Evolutionary conservation across 1,140 invertebrate genomes (phyloP), one percentile per base, ranked within the genome.

Genomic region (Acromyrmex charruanus): DNA sequence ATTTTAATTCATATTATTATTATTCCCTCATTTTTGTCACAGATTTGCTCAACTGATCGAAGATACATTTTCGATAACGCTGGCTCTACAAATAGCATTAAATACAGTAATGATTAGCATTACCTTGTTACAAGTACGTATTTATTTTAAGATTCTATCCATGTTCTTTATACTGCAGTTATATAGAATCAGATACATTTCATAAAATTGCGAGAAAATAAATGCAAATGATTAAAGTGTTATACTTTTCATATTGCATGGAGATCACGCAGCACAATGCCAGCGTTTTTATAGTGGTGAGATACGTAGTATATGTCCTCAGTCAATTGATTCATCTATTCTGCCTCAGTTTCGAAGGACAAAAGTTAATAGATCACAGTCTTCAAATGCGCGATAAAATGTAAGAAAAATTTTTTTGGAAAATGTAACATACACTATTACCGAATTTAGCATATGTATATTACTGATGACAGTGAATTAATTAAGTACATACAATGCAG

Each of bases 361-460:
- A 92, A 21, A 87, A 75, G n/a, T 51, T 92, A 5, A 91, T 91
- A 39, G 87, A 88, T 49, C 86, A 92, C 31, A 92, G 89, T 86
- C 55, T 77, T 51, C 28, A 53, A 63, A 59, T 82, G 3, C 75
- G 66, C 49, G 28, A 66, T 18, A 71, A 75, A 25, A 79, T 86
- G 89, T 91, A 53, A 88, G 89, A 53, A 16, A 51, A 51, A 51
- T 16, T 51, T 51, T 9, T 44, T 44, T 44, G 39, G 0, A 18
- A 18, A 16, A 18, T 12, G 10, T 44, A 44, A 44, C 39, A 12
- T 39, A 35, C 0, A 0, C 7, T 39, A 39, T 44, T 63, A 63
- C 6, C 6, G 6, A 65, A 16, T 79, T 51, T 49, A 9, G 5
- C n/a, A 10, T 2, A 44, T 10, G 4, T 35, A 2, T 51, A 55